Base-by-base conservation (phyloP, 1,140 invertebrate species). In the Drosophila sproati region DNA sequence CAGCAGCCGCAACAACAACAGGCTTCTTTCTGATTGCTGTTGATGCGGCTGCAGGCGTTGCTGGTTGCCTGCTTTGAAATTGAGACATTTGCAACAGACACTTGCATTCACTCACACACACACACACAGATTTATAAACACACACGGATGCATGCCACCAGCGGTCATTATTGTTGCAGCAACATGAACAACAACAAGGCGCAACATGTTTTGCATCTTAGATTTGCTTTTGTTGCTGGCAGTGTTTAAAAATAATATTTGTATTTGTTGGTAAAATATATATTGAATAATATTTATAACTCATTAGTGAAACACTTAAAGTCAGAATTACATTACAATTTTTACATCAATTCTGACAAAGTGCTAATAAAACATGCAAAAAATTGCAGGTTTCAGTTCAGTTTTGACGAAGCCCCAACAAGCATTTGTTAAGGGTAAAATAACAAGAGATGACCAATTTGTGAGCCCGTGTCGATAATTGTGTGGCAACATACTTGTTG, bases 1-100 rank as follows among this genome's bases (percentile, higher is more conserved):
- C 69, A 73, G 55, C 72, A 74, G 57, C 56, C 29, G 56, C 61
- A 74, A 43, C 62, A 29, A 52, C 39, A 59, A 61, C 39, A 10
- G 39, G 0, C 39, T 41, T n/a, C 50, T 56, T 35, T 39, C 73
- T 43, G 61, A 72, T 55, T 70, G 50, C 78, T 54, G 56, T 60
- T 60, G 35, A 59, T 52, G 72, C 70, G 61, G 78, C 69, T 57
- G 39, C 67, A 61, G 39, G 73, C 57, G 59, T 51, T 35, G 32
- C 35, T 35, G 59, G 63, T 54, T 71, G 60, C 34, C 77, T 77
- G 77, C 85, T 51, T 69, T 69, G 77, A 74, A 83, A 88, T 88
- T 88, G 80, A 88, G 83, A 75, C 77, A 85, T 78, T 88, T 85
- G 62, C 74, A 73, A 75, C 71, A 78, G 68, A 79, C 70, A 82